Base-by-base conservation (phyloP, 1,140 invertebrate species). In the Temnothorax longispinosus region DNA sequence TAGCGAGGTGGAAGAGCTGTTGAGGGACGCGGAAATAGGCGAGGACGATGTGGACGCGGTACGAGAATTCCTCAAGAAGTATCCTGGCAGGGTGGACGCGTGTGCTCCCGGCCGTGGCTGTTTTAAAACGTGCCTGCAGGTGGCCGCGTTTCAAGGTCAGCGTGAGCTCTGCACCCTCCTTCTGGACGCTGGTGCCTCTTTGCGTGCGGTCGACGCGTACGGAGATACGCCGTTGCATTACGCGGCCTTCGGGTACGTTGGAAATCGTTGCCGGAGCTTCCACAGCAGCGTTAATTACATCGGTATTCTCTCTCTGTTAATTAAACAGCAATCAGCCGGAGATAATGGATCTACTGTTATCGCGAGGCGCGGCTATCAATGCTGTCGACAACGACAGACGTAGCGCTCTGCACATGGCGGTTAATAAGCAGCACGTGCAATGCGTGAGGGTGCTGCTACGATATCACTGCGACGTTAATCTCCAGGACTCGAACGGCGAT, bases 221-320 rank as follows among this genome's bases (percentile, higher is more conserved):
- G 98, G 98, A 0, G 98, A 99, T 92, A 97, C 98, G 0, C 97
- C 98, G 13, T 95, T 99, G 52, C 98, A 99, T 95, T 99, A 99
- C 93, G 97, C 98, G 11, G 98, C 98, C 8, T 99, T 99, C 95
- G 98, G 98, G 96, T 96, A 93, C 77, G 71, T 89, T 32, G 0
- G 0, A n/a, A 41, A 64, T 18, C 5, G 1, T 21, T 50, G 13
- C 1, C 18, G 3, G 13, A 7, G 62, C 2, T 8, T 44, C 2
- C 32, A 11, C 18, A 15, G 71, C 18, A 15, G 71, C 13, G 69
- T 50, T 8, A 85, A 58, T 3, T 21, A 15, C 11, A 47, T 56
- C 0, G 1, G 10, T 41, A 4, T 69, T 74, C 0, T 41, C 8
- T n/a, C 27, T 58, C 72, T 27, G 27, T 18, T 44, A 1, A 47